Evolutionary conservation across 2,797 vertebrate species (phyloP), one percentile per base, ranked within the genome.

Genomic region (Epinephelus awoara): DNA sequence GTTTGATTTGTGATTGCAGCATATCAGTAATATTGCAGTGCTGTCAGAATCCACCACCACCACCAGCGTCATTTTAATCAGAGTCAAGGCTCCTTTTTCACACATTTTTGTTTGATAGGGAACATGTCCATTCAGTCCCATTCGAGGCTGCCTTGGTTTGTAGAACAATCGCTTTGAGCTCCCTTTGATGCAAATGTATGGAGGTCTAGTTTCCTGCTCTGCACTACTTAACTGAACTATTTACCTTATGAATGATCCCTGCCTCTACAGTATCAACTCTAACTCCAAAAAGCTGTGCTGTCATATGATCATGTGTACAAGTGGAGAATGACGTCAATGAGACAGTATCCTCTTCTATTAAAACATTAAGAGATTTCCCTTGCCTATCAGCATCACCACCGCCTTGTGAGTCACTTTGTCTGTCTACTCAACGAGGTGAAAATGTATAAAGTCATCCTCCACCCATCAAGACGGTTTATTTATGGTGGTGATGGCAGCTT

Each of bases 401-500:
- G 3, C 71, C 59, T 71, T n/a, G 58, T 81, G 71, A 67, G 57
- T 86, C 73, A 77, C 47, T 69, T 77, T 64, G 46, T 75, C 21
- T 72, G 50, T 74, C 52, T 52, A 27, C 59, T 66, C 71, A 77
- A 27, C 23, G 13, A 83, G 71, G 83, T 78, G 72, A 78, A 84
- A 84, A 86, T 77, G 56, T 72, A 88, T 72, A 90, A 86, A 87
- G 79, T 81, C 62, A 78, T 80, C 88, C 77, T 89, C 89, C 75
- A 23, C 86, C 80, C 80, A 77, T 90, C 72, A 75, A 80, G 84
- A 79, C 54, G 82, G 80, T 89, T 94, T 95, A 95, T 95, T 95
- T 93, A 89, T 93, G 93, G 93, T 83, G 83, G 79, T 51, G 88
- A 79, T 91, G 87, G 87, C 80, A 90, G 85, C 72, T 89, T 86